Conservation (phyloP, 2,797 vertebrate species). For the Poecile montanus region DNA sequence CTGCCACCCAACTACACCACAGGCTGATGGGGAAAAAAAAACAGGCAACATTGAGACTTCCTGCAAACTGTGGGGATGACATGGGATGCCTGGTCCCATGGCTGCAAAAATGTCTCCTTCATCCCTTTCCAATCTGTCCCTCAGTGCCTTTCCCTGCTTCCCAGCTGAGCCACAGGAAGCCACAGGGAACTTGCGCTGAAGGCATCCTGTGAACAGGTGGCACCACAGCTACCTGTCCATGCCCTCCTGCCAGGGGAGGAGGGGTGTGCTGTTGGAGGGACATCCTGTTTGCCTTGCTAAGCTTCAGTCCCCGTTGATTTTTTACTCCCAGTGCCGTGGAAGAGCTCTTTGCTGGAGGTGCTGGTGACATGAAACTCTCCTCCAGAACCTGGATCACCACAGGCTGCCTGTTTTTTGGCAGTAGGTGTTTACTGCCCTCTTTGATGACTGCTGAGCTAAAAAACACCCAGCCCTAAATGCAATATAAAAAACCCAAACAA, state of each 20-base stretch:
- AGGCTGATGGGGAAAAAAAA: background rate
- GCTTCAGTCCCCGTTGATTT: background rate
- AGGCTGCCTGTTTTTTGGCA: background rate
- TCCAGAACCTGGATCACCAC: background rate
- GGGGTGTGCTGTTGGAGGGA: background rate
- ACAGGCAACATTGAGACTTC: background rate
- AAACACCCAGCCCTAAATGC: background rate
- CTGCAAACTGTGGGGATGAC: background rate
- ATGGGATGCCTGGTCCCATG: background rate
- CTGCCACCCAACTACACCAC: background rate
- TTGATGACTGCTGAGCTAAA: background rate
- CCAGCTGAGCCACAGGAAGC: background rate
- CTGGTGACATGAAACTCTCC: background rate
- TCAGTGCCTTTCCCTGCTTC: background rate
- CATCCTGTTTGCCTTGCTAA: background rate
- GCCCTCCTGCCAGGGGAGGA: accelerated
- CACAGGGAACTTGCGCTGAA: accelerated
- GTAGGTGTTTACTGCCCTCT: background rate
- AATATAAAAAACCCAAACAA: background rate
- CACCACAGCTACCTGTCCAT: accelerated
- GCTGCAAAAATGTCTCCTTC: background rate
- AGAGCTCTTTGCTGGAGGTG: background rate
- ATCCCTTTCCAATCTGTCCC: background rate
- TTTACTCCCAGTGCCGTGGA: background rate
- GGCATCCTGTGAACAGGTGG: background rate